Base-by-base conservation (phyloP, 1,140 invertebrate species). In the Schlechtendalia chinensis region DNA sequence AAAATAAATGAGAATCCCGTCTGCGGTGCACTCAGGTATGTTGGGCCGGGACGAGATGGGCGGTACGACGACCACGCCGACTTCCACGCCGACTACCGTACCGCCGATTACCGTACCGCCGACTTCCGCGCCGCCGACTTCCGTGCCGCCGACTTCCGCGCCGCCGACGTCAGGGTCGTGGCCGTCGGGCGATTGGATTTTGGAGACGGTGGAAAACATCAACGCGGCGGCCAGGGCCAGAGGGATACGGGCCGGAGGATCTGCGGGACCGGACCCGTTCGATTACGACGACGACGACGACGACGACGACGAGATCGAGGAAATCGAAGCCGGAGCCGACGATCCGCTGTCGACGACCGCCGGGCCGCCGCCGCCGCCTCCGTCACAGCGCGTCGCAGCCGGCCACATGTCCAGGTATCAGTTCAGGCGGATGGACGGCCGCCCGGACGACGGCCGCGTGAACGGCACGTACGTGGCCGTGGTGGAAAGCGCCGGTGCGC, bases 381-480 rank as follows among this genome's bases (percentile, higher is more conserved):
- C 47, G 1, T 2, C 11, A 24, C 17, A 27, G 5, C 24, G 27
- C 3, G 11, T 45, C 10, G 69, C 10, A 17, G 0, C 50, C 50
- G 69, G 69, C 22, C 69, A 54, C 69, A 72, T 72, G 69, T 72
- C 69, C 17, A 47, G 75, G 58, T 79, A 79, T 17, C 58, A 63
- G 56, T 79, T 79, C 58, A 61, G 17, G 22, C 75, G 75, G 22
- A 27, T 79, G 19, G 56, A 79, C 75, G 75, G 75, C 17, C 39
- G 32, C 1, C 54, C 56, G 16, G 24, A 19, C 17, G 56, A 63
- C 22, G 75, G 39, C 14, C 58, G 22, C 1, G 58, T 79, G 0
- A 79, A 79, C 22, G 75, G 75, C 22, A 79, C 75, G 29, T 79
- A 79, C 39, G 75, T 79, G 39, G 75, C 75, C 22, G 75, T 79